These are phyloP conservation scores for Pediacus dermestoides DNA, from an alignment of 2,888 invertebrate genomes.

Conservation along the genomic window DNA sequence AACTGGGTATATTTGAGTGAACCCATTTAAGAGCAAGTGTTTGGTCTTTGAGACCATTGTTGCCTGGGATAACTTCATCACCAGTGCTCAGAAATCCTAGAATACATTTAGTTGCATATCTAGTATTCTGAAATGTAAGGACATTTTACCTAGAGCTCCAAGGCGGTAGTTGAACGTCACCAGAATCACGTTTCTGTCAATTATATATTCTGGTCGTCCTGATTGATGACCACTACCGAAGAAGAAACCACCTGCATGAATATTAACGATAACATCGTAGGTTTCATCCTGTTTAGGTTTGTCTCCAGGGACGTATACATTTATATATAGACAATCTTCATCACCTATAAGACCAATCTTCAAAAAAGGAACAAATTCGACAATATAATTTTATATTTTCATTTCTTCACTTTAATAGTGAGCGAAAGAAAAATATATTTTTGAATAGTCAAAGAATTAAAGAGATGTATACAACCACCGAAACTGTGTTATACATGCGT, in stretches of 20 bases:
- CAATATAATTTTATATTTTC: too few species aligned
- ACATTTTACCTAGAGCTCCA: too few species aligned
- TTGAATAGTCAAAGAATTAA: too few species aligned
- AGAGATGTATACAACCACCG: too few species aligned
- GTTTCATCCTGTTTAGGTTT: slow-evolving; percentile 15
- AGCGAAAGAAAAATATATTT: too few species aligned
- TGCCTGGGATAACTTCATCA: slow-evolving; percentile 62
- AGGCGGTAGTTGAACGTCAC: too few species aligned
- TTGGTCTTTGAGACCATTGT: slow-evolving; percentile 71
- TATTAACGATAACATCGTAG: slow-evolving; percentile 58
- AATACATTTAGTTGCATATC: too few species aligned
- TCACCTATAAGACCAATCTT: slow-evolving; percentile 47
- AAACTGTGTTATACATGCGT: too few species aligned
- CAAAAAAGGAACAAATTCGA: too few species aligned
- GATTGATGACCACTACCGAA: slow-evolving; percentile 57
- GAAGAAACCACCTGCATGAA: slow-evolving; percentile 64
- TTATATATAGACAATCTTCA: slow-evolving; percentile 62
- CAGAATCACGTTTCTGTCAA: too few species aligned
- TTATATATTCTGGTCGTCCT: slow-evolving; percentile 53
- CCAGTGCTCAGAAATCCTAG: slow-evolving; percentile 70
- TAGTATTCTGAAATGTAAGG: too few species aligned
- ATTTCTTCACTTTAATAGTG: too few species aligned
- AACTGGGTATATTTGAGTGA: slow-evolving; percentile 60
- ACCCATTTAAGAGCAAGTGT: slow-evolving; percentile 65
- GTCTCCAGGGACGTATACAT: slow-evolving; percentile 55